Evolutionary conservation across 1,140 invertebrate species (phyloP).

Genomic region (Mya arenaria): DNA sequence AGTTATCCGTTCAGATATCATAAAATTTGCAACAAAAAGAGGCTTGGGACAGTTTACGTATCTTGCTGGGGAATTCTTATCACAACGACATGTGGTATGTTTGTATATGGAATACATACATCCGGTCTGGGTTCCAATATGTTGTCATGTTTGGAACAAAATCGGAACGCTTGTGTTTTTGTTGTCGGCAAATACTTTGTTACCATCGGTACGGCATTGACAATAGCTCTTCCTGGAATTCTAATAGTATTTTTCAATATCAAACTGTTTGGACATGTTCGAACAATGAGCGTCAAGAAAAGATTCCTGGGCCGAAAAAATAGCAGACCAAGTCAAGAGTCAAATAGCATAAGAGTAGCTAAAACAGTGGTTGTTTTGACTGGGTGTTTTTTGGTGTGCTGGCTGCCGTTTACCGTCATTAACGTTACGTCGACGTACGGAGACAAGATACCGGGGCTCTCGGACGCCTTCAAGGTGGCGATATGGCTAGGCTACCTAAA

Average conservation of each 20-base stretch:
- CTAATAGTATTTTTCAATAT: slow-evolving; percentile 11
- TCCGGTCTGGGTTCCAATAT: not conserved
- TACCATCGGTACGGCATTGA: not conserved
- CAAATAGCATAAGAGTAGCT: slow-evolving; percentile 34
- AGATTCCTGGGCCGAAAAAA: not conserved
- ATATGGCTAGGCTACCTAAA: slow-evolving; percentile 40
- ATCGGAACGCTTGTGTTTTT: not conserved
- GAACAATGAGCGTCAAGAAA: not conserved
- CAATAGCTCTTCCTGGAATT: slow-evolving; percentile 11
- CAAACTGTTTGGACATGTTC: not conserved
- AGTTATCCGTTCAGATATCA: slow-evolving; percentile 19
- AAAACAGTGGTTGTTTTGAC: slow-evolving; percentile 17
- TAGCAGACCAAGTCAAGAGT: not conserved
- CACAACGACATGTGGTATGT: slow-evolving; percentile 11
- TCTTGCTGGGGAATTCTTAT: slow-evolving; percentile 3
- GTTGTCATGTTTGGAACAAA: not conserved
- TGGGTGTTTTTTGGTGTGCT: slow-evolving; percentile 23
- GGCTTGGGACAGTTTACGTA: not conserved
- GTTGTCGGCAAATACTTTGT: not conserved
- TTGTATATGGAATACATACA: not conserved
- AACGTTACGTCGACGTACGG: not conserved
- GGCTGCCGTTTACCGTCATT: slow-evolving; percentile 18
- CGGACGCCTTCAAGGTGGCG: not conserved
- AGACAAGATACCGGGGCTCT: not conserved
- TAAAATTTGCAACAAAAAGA: slow-evolving; percentile 6